phyloP scores from a whole-genome alignment of 2,888 invertebrate genomes.

The Lochmaea capreae region DNA sequence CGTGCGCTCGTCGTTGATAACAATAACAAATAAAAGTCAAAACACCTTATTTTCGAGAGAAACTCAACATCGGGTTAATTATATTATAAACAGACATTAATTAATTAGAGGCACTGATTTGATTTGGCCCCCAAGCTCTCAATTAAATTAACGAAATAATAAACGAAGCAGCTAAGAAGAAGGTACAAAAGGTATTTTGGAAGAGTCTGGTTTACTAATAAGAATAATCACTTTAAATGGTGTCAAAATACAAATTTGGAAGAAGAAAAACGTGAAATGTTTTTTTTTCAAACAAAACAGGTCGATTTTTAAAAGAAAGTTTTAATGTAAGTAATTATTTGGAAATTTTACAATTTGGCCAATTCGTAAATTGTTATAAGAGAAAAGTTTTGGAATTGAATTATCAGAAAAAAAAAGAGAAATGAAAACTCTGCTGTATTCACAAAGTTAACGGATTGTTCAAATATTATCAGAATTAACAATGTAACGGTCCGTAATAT shows the following conservation, averaged over 20 bases:
- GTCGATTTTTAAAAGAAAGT: neutral
- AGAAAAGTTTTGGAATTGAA: too few relatives aligned
- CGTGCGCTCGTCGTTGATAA: neutral
- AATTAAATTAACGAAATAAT: slow-evolving; percentile 7
- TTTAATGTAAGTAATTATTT: too few relatives aligned
- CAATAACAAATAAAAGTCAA: slow-evolving; percentile 2
- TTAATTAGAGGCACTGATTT: slow-evolving; percentile 1
- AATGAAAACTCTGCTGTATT: too few relatives aligned
- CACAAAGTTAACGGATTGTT: too few relatives aligned
- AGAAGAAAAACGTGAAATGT: neutral
- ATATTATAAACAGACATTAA: slow-evolving; percentile 6
- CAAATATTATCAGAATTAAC: too few relatives aligned
- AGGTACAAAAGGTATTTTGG: neutral
- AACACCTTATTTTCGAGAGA: neutral
- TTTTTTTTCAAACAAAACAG: neutral
- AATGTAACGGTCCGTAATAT: too few relatives aligned
- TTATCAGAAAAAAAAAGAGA: too few relatives aligned
- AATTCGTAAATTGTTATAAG: too few relatives aligned
- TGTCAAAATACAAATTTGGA: neutral
- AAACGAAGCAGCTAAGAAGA: neutral
- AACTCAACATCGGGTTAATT: neutral
- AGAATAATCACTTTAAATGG: neutral
- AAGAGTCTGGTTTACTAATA: neutral
- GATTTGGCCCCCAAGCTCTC: neutral
- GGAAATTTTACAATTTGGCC: too few relatives aligned